Conservation (phyloP, 1,140 invertebrate genomes). For the Neoseiulus cucumeris region DNA sequence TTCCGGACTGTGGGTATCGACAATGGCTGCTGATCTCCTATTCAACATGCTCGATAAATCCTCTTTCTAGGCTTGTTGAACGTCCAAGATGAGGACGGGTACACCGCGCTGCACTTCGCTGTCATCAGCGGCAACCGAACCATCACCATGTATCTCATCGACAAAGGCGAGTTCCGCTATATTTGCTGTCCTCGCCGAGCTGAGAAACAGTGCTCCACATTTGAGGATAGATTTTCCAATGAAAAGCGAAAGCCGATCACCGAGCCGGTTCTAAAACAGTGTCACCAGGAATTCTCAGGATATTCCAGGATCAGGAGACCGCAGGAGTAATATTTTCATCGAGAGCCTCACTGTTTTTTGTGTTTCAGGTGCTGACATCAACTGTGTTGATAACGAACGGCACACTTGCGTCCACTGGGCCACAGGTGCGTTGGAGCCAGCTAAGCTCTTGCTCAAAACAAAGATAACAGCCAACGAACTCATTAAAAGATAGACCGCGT, state of each 20-base stretch:
- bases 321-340: too few species aligned
- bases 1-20: constrained; percentile 18
- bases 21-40: neutral
- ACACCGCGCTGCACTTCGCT: constrained; percentile 74
- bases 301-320: too few species aligned
- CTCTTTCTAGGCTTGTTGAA: constrained; percentile 39
- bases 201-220: too few species aligned
- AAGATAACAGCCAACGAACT: neutral
- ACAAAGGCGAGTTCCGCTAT: constrained; percentile 38
- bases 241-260: too few species aligned
- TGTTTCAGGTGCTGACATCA: constrained; percentile 46
- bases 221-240: too few species aligned
- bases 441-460: neutral
- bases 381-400: constrained; percentile 68
- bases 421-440: constrained; percentile 43
- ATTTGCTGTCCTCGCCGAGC: too few species aligned
- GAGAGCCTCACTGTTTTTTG: neutral
- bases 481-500: neutral
- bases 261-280: neutral
- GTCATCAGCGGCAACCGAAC: constrained; percentile 63
- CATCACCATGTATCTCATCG: constrained; percentile 53
- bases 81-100: constrained; percentile 69
- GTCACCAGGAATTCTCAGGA: too few species aligned
- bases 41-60: neutral
- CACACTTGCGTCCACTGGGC: constrained; percentile 97